Evolutionary conservation across 2,888 invertebrate species (phyloP).

Genomic region (Hypomecis punctinalis): DNA sequence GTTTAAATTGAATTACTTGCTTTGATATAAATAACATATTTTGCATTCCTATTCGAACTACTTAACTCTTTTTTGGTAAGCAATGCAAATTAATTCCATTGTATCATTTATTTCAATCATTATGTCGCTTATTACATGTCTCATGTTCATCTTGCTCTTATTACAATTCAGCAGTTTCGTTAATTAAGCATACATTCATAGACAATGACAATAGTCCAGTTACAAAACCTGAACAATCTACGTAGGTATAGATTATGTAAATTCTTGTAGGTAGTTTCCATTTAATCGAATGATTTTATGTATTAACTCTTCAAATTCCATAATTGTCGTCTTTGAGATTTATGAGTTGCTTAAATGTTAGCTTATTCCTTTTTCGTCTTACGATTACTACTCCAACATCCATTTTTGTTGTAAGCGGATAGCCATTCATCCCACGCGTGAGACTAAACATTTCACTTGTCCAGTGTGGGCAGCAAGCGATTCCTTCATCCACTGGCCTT

Average conservation of each 20-base stretch:
- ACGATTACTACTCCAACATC: constrained; percentile 38
- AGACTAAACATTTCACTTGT: constrained; percentile 47
- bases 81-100: background rate
- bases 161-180: too few species aligned
- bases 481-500: constrained; percentile 31
- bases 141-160: too few species aligned
- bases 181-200: background rate
- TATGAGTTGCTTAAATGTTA: constrained; percentile 30
- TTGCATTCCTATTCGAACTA: constrained; percentile 27
- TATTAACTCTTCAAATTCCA: constrained; percentile 16
- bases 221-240: background rate
- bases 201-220: background rate
- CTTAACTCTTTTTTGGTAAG: background rate
- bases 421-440: constrained; percentile 50
- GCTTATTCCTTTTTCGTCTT: constrained; percentile 42
- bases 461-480: constrained; percentile 45
- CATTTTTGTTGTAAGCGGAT: constrained; percentile 42
- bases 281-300: constrained; percentile 14
- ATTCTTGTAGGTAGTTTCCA: constrained; percentile 11
- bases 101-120: too few species aligned
- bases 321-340: constrained; percentile 19
- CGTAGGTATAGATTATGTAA: constrained; percentile 4
- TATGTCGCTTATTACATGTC: too few species aligned
- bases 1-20: constrained; percentile 30
- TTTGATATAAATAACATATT: constrained; percentile 34